Conservation (phyloP, 2,888 invertebrate genomes). For the Cheilosia variabilis region DNA sequence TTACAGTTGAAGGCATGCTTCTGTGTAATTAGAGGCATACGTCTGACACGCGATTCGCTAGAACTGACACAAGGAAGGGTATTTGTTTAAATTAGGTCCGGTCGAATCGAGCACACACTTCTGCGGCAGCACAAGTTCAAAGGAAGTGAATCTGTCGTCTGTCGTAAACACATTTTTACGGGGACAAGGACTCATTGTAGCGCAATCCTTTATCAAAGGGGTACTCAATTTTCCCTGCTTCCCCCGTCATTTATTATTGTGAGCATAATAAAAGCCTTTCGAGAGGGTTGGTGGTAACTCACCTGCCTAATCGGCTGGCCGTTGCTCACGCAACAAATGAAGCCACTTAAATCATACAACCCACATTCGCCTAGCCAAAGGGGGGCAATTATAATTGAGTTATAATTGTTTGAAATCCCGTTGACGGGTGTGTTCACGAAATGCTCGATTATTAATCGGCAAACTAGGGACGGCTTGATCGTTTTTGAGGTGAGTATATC, state of each 20-base stretch:
- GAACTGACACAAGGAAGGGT: background rate
- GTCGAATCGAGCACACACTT: background rate
- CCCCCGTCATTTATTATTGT: constrained; percentile 1
- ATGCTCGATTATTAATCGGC: constrained; percentile 1
- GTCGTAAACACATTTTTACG: constrained; percentile 50
- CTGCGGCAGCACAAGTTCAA: constrained; percentile 3
- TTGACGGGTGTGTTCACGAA: constrained; percentile 2
- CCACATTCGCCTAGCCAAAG: constrained; percentile 31
- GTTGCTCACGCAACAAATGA: constrained; percentile 27
- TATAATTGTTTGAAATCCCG: constrained; percentile 47
- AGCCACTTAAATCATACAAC: constrained; percentile 52
- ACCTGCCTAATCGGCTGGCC: background rate
- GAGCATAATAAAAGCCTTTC: constrained; percentile 21
- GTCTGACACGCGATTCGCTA: constrained; percentile 33
- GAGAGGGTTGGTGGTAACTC: constrained; percentile 23
- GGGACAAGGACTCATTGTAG: constrained; percentile 22
- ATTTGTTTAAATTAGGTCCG: background rate
- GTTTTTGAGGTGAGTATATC: background rate
- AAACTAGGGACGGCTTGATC: background rate
- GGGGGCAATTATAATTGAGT: constrained; percentile 55
- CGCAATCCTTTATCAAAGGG: constrained; percentile 59
- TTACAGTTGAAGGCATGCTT: background rate
- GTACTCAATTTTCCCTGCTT: constrained; percentile 10
- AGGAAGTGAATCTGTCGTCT: constrained; percentile 32
- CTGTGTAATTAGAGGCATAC: constrained; percentile 41